Conservation (phyloP, 1,140 invertebrate genomes). For the Meteorus sp. region DNA sequence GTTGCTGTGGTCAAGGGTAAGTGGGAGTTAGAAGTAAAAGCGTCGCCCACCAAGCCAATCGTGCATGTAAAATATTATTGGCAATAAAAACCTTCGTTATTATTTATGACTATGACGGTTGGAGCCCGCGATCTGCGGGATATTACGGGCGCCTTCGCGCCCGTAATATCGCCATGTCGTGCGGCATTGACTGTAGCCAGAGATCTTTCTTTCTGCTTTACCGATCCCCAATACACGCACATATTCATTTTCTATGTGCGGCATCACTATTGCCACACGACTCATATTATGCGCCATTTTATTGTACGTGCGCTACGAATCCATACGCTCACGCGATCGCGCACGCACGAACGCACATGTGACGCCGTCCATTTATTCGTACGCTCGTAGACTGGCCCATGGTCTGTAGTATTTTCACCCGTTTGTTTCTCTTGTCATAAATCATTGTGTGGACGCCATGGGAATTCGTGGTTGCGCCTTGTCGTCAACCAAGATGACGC, state of each 20-base stretch:
- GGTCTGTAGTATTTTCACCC: not conserved
- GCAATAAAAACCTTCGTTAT: constrained; percentile 33
- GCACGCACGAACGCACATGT: constrained; percentile 12
- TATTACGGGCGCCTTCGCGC: constrained; percentile 18
- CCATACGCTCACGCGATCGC: constrained; percentile 2
- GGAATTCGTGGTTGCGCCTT: constrained; percentile 13
- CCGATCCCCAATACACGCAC: not conserved
- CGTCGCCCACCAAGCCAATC: constrained; percentile 17
- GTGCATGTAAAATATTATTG: constrained; percentile 35
- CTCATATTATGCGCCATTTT: not conserved
- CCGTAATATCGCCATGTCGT: constrained; percentile 13
- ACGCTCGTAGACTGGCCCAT: not conserved
- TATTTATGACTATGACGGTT: constrained; percentile 33
- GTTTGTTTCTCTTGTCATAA: not conserved
- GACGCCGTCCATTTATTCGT: not conserved
- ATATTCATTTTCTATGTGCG: not conserved
- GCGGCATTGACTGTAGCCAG: not conserved
- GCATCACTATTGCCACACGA: not conserved
- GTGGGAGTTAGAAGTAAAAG: constrained; percentile 11
- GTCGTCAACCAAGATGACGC: constrained; percentile 9
- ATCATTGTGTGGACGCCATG: constrained; percentile 8
- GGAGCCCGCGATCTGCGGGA: constrained; percentile 18
- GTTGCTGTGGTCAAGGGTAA: constrained; percentile 17
- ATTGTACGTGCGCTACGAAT: constrained; percentile 1
- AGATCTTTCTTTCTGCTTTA: not conserved